Base-by-base conservation (phyloP, 2,888 invertebrate genomes). In the Sinhomidia bicolor region DNA sequence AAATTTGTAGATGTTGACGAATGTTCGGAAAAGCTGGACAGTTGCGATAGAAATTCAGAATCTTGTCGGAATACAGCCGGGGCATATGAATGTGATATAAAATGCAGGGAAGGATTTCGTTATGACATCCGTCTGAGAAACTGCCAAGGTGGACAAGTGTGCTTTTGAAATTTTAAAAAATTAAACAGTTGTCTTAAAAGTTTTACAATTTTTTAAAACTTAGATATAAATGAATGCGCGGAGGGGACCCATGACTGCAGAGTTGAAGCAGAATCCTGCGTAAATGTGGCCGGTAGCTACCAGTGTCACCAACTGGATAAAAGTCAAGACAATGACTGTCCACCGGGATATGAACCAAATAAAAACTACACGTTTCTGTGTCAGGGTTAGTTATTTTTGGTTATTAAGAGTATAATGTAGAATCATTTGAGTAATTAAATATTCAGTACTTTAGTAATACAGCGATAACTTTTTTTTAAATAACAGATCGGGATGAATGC, bases 401-500 rank as follows among this genome's bases (percentile, higher is more conserved):
- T n/a, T n/a, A n/a, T n/a, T n/a, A n/a, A n/a, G n/a, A n/a, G n/a
- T n/a, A n/a, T n/a, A n/a, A n/a, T n/a, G n/a, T n/a, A n/a, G n/a
- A n/a, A n/a, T n/a, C n/a, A n/a, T n/a, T n/a, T n/a, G n/a, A n/a
- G n/a, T n/a, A n/a, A n/a, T n/a, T n/a, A n/a, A n/a, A n/a, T n/a
- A n/a, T n/a, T n/a, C n/a, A n/a, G n/a, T n/a, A n/a, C n/a, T n/a
- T n/a, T n/a, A n/a, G n/a, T n/a, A n/a, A n/a, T n/a, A n/a, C n/a
- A n/a, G n/a, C n/a, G n/a, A n/a, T n/a, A n/a, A n/a, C n/a, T n/a
- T n/a, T n/a, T n/a, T n/a, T n/a, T n/a, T n/a, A n/a, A n/a, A n/a
- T 29, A 12, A 14, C 17, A 92, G 92, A 92, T 47, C 78, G 89
- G 0, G 96, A 97, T 93, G 97, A 97, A 93, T 97, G 97, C 92